Evolutionary conservation across 2,797 vertebrate species (phyloP).

Genomic region (Pipistrellus nathusii): DNA sequence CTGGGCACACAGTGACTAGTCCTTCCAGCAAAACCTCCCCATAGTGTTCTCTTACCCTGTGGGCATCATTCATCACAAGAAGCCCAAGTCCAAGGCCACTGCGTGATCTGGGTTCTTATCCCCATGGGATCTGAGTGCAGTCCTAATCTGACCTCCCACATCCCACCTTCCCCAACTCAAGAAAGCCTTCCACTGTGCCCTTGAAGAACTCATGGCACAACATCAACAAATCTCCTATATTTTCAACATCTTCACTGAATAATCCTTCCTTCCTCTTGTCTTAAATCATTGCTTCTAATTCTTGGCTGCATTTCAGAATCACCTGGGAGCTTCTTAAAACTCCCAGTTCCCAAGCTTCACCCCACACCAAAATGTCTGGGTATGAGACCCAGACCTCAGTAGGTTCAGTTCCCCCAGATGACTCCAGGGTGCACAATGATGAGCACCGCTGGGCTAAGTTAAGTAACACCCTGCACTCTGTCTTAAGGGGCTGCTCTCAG

Average conservation of each 20-base stretch:
- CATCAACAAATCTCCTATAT: neutral
- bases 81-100: neutral
- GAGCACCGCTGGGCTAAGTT: neutral
- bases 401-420: neutral
- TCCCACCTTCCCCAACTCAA: neutral
- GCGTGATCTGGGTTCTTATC: neutral
- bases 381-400: neutral
- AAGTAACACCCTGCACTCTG: neutral
- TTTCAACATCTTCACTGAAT: conserved; percentile 10
- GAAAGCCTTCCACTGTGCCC: neutral
- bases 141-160: neutral
- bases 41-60: neutral
- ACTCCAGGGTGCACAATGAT: neutral
- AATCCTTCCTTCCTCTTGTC: neutral
- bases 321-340: neutral
- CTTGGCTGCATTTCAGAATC: conserved; percentile 8
- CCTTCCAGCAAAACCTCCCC: conserved; percentile 16
- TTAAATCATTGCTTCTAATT: conserved; percentile 9
- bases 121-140: neutral
- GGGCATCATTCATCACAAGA: neutral
- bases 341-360: neutral
- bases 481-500: neutral
- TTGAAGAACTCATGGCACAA: neutral
- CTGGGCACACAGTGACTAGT: neutral
- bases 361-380: neutral